Conservation (phyloP, 1,140 invertebrate genomes). For the Drosophila hydei region DNA sequence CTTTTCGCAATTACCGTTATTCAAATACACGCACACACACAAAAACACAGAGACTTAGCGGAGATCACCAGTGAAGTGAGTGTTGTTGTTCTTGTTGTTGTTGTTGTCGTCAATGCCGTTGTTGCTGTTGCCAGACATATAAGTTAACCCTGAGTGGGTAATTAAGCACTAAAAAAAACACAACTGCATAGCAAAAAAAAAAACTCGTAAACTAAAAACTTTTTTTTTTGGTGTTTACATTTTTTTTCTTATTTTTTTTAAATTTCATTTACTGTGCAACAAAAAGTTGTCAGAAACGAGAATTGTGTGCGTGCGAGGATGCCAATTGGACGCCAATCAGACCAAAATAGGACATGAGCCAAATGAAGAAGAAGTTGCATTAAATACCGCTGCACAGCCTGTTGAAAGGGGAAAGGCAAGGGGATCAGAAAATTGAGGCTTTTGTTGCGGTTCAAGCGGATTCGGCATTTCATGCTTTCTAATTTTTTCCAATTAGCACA, state of each 20-base stretch:
- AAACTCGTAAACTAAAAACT: conserved; percentile 7
- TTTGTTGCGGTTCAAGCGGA: conserved; percentile 39
- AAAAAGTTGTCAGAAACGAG: conserved; percentile 14
- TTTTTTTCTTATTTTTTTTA: conserved; percentile 18
- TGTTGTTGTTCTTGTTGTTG: conserved; percentile 48
- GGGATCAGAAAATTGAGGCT: background rate
- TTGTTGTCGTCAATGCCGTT: conserved; percentile 5
- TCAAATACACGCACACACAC: conserved; percentile 28
- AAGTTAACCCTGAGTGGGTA: conserved; percentile 11
- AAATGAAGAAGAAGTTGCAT: conserved; percentile 7
- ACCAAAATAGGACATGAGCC: conserved; percentile 27
- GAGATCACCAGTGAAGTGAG: conserved; percentile 70
- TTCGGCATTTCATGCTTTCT: conserved; percentile 76
- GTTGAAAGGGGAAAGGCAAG: conserved; percentile 30
- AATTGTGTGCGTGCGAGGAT: conserved; percentile 25
- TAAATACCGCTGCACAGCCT: conserved; percentile 29
- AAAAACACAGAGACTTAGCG: conserved; percentile 25
- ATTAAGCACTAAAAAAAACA: conserved; percentile 13
- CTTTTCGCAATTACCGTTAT: conserved; percentile 62
- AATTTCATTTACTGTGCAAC: conserved; percentile 18
- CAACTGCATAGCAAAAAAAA: conserved; percentile 22
- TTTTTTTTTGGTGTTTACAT: conserved; percentile 15
- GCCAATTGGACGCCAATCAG: conserved; percentile 31
- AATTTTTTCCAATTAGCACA: conserved; percentile 81
- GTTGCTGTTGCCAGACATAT: conserved; percentile 22